A percentile compares a stretch with the other conserved stretches of the same genome.
phyloP scores from a whole-genome alignment of 2,888 invertebrate genomes.

The Tillus elongatus region DNA sequence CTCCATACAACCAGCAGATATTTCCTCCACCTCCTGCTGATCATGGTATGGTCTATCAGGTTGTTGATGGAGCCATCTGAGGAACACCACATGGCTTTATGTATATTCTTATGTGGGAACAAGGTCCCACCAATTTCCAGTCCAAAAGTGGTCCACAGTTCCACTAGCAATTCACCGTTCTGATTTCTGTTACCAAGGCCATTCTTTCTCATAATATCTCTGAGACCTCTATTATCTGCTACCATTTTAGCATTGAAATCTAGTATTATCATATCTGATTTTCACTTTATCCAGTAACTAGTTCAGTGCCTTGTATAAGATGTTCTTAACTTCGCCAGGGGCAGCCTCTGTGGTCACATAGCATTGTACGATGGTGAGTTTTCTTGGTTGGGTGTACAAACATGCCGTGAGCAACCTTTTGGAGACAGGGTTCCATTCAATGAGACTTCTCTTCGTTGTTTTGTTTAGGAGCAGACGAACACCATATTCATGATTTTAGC shows the following conservation, averaged over 20 bases:
- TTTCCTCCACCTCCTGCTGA: conserved; percentile 1
- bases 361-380: no score
- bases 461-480: no score
- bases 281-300: not conserved
- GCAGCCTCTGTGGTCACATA: no score
- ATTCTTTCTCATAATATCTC: conserved; percentile 13
- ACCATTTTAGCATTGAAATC: conserved; percentile 9
- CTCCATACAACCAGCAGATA: conserved; percentile 8
- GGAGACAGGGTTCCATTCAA: no score
- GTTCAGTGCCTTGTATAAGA: conserved; percentile 8
- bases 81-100: conserved; percentile 12
- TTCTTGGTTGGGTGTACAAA: no score
- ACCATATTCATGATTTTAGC: no score
- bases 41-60: conserved; percentile 14
- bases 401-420: no score
- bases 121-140: conserved; percentile 7
- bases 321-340: no score
- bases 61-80: conserved; percentile 10
- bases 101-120: conserved; percentile 11
- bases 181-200: conserved; percentile 10
- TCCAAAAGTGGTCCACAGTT: conserved; percentile 5
- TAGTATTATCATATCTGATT: conserved; percentile 4
- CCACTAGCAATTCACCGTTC: conserved; percentile 8
- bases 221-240: not conserved
- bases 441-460: no score